Evolutionary conservation across 2,888 invertebrate species (phyloP).

Genomic region (Aspidiotus rigidus): DNA sequence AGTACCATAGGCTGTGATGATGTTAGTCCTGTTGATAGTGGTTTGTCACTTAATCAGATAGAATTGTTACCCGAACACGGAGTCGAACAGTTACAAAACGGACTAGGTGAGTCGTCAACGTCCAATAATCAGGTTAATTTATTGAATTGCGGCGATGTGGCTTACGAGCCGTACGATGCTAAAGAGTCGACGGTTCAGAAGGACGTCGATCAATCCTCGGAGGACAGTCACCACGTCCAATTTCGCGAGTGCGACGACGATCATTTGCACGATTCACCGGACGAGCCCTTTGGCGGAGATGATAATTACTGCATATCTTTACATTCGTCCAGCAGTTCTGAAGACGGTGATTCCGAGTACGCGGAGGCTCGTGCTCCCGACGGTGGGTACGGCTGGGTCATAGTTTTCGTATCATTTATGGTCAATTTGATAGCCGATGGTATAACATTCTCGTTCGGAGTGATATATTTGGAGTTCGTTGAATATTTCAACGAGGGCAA

Average conservation of each 20-base stretch:
- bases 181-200: background rate
- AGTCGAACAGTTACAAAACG: background rate
- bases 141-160: background rate
- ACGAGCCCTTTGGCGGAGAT: constrained; percentile 31
- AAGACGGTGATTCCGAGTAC: constrained; percentile 54
- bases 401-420: constrained; percentile 79
- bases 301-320: constrained; percentile 35
- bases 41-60: background rate
- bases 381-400: constrained; percentile 89
- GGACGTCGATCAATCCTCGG: background rate
- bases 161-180: background rate
- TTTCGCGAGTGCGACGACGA: constrained; percentile 25
- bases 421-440: constrained; percentile 87
- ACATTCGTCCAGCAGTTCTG: constrained; percentile 42
- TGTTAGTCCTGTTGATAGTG: constrained; percentile 15
- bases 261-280: constrained; percentile 32
- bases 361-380: constrained; percentile 68
- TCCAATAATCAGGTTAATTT: constrained; percentile 2
- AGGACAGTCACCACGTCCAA: constrained; percentile 20
- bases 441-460: constrained; percentile 83
- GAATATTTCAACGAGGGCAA: constrained; percentile 72
- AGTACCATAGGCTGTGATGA: constrained; percentile 27
- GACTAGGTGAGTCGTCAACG: constrained; percentile 8
- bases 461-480: constrained; percentile 75
- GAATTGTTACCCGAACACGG: background rate